phyloP scores from a whole-genome alignment of 2,888 invertebrate species.

The Scaptomyza cyrtandrae region DNA sequence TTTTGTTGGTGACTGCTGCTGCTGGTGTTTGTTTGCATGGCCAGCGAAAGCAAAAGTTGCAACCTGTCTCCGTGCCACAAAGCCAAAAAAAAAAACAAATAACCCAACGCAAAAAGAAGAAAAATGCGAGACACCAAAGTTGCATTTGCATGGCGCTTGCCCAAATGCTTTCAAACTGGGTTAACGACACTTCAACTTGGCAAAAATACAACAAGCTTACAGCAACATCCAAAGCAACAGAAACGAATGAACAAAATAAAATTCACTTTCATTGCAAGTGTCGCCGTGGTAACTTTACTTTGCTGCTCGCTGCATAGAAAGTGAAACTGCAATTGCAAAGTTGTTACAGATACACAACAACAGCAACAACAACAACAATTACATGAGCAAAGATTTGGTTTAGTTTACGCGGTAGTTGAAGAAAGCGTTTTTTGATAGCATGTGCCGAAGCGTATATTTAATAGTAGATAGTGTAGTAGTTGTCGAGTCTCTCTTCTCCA shows the following conservation, averaged over 20 bases:
- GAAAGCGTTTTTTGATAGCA: constrained; percentile 58
- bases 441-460: constrained; percentile 8
- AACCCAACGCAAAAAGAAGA: constrained; percentile 16
- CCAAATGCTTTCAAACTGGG: constrained; percentile 80
- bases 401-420: constrained; percentile 49
- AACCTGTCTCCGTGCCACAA: constrained; percentile 63
- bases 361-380: constrained; percentile 53
- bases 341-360: constrained; percentile 55
- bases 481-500: not conserved
- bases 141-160: constrained; percentile 71
- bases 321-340: constrained; percentile 70
- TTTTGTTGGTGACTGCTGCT: constrained; percentile 11
- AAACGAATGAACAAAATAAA: constrained; percentile 15
- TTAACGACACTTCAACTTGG: constrained; percentile 80
- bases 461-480: not conserved
- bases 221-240: constrained; percentile 10
- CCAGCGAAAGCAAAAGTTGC: constrained; percentile 79
- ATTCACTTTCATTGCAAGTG: constrained; percentile 76
- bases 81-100: constrained; percentile 31
- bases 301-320: constrained; percentile 57
- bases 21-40: constrained; percentile 26
- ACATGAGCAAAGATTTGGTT: constrained; percentile 64
- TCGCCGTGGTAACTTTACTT: constrained; percentile 49
- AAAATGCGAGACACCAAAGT: constrained; percentile 34
- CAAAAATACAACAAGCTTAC: constrained; percentile 13